Conservation (phyloP, 2,113 vertebrate genomes). For the Pseudonaja textilis region DNA sequence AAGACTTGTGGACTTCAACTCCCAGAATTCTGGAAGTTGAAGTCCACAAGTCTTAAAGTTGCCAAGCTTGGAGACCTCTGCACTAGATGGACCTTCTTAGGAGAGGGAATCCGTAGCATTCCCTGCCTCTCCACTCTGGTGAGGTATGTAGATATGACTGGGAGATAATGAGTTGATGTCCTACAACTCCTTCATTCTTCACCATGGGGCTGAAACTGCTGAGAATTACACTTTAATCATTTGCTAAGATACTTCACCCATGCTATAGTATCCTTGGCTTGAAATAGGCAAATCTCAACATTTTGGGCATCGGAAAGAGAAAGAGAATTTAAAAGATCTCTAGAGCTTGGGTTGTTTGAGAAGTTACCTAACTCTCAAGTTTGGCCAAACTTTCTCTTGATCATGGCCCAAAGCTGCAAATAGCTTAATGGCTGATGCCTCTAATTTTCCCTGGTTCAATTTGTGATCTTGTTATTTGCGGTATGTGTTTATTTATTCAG, state of each 20-base stretch:
- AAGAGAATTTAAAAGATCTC: background rate
- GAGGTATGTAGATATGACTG: too few relatives aligned
- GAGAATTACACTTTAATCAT: background rate
- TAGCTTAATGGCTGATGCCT: background rate
- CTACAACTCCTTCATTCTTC: background rate
- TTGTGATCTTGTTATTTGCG: background rate
- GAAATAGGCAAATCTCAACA: background rate
- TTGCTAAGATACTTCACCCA: background rate
- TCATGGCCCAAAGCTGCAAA: background rate
- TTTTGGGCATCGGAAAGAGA: background rate
- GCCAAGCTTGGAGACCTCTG: too few relatives aligned
- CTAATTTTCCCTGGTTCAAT: background rate
- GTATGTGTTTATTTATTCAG: background rate
- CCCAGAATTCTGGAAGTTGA: too few relatives aligned
- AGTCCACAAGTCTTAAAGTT: too few relatives aligned
- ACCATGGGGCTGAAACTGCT: background rate
- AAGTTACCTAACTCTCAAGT: background rate
- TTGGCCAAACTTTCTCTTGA: background rate
- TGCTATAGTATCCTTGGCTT: background rate
- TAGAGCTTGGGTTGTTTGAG: background rate
- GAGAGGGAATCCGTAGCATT: too few relatives aligned
- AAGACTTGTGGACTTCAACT: too few relatives aligned
- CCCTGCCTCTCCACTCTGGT: too few relatives aligned
- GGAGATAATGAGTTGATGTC: background rate
- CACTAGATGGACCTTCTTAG: too few relatives aligned